These are phyloP conservation scores for Pseudonaja textilis DNA, from an alignment of 2,113 vertebrate genomes.

Conservation along the genomic window DNA sequence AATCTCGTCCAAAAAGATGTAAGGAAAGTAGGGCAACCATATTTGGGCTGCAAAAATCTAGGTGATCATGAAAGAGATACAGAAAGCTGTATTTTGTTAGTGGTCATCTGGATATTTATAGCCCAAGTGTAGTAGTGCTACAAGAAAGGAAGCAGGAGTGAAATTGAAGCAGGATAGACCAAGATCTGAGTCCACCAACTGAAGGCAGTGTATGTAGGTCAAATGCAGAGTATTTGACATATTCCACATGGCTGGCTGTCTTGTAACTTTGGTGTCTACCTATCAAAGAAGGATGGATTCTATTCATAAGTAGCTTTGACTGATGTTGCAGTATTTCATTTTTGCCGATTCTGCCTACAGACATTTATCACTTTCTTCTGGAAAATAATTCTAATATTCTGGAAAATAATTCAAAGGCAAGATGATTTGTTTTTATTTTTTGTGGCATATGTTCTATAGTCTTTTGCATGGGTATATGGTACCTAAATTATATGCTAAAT, in stretches of 20 bases:
- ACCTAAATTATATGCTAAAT: conserved; percentile 34
- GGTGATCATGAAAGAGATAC: background rate
- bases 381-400: background rate
- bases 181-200: background rate
- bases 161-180: background rate
- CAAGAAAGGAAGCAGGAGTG: background rate
- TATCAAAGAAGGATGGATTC: background rate
- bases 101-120: background rate
- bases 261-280: background rate
- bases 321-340: background rate
- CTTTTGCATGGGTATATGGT: conserved; percentile 3
- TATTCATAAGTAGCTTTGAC: background rate
- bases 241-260: background rate
- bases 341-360: background rate
- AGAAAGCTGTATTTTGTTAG: background rate
- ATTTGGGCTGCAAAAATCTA: background rate
- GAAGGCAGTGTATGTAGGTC: background rate
- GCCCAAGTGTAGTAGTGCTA: background rate
- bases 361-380: background rate
- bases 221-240: background rate
- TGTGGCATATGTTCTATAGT: background rate
- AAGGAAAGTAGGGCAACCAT: background rate
- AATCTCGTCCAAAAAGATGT: background rate
- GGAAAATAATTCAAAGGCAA: background rate
- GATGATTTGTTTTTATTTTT: background rate